Base-by-base conservation (phyloP, 30 jellyfish, hydroid and myxozoan species). In the Rhopilema esculentum region DNA sequence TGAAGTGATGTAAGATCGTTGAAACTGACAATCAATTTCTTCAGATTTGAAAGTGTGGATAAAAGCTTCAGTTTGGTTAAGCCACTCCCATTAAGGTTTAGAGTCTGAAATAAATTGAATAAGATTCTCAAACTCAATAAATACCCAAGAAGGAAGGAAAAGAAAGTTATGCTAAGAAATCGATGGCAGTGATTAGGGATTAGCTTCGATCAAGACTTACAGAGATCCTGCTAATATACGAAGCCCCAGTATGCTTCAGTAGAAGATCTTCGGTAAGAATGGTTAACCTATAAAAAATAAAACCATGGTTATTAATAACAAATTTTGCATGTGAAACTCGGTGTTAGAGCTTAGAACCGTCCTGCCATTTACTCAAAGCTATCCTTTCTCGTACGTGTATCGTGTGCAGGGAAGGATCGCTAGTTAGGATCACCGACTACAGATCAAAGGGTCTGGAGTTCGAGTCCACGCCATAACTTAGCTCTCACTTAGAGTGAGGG, bases 51-150 rank as follows among this genome's bases (percentile, higher is more conserved):
- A 25, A 88, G 72, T 7, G 93, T 66, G 51, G 98, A 67, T 31
- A 93, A 70, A 17, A 80, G 92, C 65, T 93, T 93, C 53, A 84
- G 85, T 67, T 85, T 88, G 49, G 96, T 51, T 52, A 93, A 72
- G 1, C 98, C 98, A 87, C 98, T 82, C 0, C 95, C 98, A 72
- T 88, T 89, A 67, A 93, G 77, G 65, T 93, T 86, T 1, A 93
- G 77, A 25, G 48, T 87, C 98, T 93, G 53, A 16, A 67, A 69
- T 1, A 28, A 0, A 50, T 2, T 48, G 62, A 26, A 64, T 1
- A 65, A 23, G 61, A 8, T 12, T 7, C 22, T 67, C 26, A 28
- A 16, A 21, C 24, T 31, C 29, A 27, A n/a, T n/a, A n/a, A n/a
- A n/a, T n/a, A n/a, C n/a, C n/a, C n/a, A 16, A 63, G 33, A n/a